Base-by-base conservation (phyloP, 1,140 invertebrate species). In the Cydia splendana region DNA sequence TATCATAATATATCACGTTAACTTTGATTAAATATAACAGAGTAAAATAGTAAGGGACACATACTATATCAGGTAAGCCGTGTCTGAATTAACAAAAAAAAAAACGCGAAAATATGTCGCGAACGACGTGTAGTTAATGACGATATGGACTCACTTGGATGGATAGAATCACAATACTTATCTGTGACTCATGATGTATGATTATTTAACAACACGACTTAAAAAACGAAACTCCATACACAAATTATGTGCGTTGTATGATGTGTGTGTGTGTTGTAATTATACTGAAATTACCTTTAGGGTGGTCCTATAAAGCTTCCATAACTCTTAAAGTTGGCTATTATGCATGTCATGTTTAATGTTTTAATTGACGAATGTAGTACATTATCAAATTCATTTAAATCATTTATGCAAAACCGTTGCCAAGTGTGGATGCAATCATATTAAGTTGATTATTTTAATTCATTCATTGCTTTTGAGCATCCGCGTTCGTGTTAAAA, bases 401-500 rank as follows among this genome's bases (percentile, higher is more conserved):
- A 28, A 51, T 10, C 30, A 18, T 74, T 28, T 15, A 42, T 74
- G 20, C 30, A 45, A 20, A 18, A 15, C 20, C n/a, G 12, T 34
- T 20, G 18, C 12, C 34, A 1, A 2, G 18, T 18, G 20, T 74
- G 15, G 30, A 51, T 24, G 73, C 20, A 53, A 34, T 51, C 13
- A 48, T 48, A 62, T 62, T 62, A 62, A 62, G 7, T 62, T 24
- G 18, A 62, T 62, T 62, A 62, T 85, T 76, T 51, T 24, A 67
- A 76, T 48, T 18, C 18, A 45, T 67, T 77, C 28, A 69, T 74
- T 65, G 76, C 13, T 77, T 53, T 74, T 69, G 53, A 30, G 71
- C 13, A 48, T 76, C 42, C 20, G 73, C 75, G 18, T 24, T 10
- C 57, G 57, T 62, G 48, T 75, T 62, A 3, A 13, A 57, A 30